Conservation (phyloP, 2,888 invertebrate species). For the Lochmaea capreae region DNA sequence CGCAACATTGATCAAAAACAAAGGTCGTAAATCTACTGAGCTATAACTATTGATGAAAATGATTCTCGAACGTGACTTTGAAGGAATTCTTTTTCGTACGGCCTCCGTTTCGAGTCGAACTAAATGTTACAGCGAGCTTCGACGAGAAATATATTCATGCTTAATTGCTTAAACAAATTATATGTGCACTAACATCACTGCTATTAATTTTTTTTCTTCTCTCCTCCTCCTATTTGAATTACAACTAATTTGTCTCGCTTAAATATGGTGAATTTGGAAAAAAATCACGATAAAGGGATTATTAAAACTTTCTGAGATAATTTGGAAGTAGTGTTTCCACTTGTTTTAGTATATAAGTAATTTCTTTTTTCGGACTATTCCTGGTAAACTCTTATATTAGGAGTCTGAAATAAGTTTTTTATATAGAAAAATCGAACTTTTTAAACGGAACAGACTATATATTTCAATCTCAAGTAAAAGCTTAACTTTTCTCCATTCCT, state of each 20-base stretch:
- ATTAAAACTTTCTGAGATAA: neutral
- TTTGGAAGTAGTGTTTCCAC: neutral
- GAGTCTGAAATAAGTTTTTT: too few species aligned
- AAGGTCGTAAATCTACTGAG: slow-evolving; percentile 52
- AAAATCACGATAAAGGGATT: slow-evolving; percentile 1
- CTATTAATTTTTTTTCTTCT: slow-evolving; percentile 2
- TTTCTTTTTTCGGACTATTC: too few species aligned
- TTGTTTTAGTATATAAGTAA: too few species aligned
- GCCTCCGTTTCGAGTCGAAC: slow-evolving; percentile 50
- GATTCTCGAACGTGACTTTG: slow-evolving; percentile 55
- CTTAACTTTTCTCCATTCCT: too few species aligned
- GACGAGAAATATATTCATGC: slow-evolving; percentile 47
- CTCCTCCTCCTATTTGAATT: slow-evolving; percentile 8
- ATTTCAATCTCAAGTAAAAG: too few species aligned
- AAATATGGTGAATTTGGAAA: neutral
- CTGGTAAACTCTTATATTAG: too few species aligned
- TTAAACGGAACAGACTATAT: too few species aligned
- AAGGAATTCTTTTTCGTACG: slow-evolving; percentile 52
- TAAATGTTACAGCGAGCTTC: slow-evolving; percentile 43
- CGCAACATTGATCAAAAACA: slow-evolving; percentile 46
- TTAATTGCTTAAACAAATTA: slow-evolving; percentile 47
- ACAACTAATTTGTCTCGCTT: slow-evolving; percentile 1
- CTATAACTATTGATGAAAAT: slow-evolving; percentile 55
- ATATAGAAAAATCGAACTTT: too few species aligned
- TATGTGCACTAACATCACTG: slow-evolving; percentile 28